These are phyloP conservation scores for Ormyrus labotus DNA, from an alignment of 2,888 invertebrate genomes.

Conservation along the genomic window DNA sequence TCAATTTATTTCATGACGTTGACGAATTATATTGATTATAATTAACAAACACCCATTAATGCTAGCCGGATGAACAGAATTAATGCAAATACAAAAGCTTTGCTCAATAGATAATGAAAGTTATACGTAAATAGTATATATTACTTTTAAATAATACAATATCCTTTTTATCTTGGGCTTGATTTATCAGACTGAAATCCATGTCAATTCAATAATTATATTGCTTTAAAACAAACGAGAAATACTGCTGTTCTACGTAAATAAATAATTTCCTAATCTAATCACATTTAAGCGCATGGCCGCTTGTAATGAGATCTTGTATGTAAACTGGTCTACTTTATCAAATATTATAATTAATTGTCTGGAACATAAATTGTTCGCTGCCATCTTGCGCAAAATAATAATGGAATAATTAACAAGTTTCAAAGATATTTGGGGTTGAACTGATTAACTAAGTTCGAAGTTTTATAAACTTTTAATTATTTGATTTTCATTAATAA, in stretches of 20 bases:
- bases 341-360: constrained; percentile 57
- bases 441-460: too few relatives aligned
- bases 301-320: not conserved
- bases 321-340: constrained; percentile 26
- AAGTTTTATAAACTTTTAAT: too few relatives aligned
- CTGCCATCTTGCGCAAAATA: constrained; percentile 30
- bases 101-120: not conserved
- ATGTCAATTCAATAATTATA: not conserved
- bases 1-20: too few relatives aligned
- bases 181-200: not conserved
- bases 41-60: too few relatives aligned
- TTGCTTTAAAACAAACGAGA: constrained; percentile 2
- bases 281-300: constrained; percentile 26
- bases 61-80: too few relatives aligned
- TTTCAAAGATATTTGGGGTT: constrained; percentile 22
- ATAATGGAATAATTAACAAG: constrained; percentile 50
- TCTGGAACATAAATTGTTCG: constrained; percentile 4
- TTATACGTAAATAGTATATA: not conserved
- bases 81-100: too few relatives aligned
- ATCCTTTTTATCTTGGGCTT: too few relatives aligned
- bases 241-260: constrained; percentile 1
- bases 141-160: not conserved
- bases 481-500: too few relatives aligned
- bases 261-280: constrained; percentile 47
- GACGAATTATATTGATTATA: too few relatives aligned